Percentiles rank a stretch among this genome's conserved stretches.
These are phyloP conservation scores for Crocuta crocuta DNA, from an alignment of 2,113 vertebrate genomes.

Conservation along the genomic window DNA sequence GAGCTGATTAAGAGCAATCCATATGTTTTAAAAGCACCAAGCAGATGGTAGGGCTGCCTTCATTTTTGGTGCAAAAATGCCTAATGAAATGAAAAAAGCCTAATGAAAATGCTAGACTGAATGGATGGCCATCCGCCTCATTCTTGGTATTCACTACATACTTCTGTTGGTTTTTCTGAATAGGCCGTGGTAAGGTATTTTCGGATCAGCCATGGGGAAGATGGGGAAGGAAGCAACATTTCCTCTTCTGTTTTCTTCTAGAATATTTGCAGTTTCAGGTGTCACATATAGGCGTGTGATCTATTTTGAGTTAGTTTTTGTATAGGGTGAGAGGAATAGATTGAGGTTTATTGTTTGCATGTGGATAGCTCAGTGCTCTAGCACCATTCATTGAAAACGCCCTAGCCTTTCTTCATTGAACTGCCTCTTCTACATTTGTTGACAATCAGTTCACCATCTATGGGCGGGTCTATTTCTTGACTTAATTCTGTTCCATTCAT, in stretches of 20 bases:
- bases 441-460: neutral
- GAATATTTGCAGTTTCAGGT: neutral
- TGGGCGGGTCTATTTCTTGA: neutral
- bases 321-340: neutral
- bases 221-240: neutral
- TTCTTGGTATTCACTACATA: neutral
- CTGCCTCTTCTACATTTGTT: neutral
- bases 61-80: neutral
- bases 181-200: neutral
- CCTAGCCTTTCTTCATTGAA: neutral
- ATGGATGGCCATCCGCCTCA: neutral
- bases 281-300: neutral
- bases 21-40: constrained; percentile 10
- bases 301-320: neutral
- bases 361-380: neutral
- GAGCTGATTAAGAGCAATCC: neutral
- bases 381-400: neutral
- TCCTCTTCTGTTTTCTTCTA: neutral
- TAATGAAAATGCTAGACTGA: neutral
- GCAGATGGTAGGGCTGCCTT: constrained; percentile 23
- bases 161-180: neutral
- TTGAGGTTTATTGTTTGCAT: neutral
- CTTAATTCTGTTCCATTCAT: neutral
- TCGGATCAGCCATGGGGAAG: neutral
- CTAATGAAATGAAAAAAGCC: neutral